phyloP scores from a whole-genome alignment of 2,888 invertebrate species.

The Meteorus colon region DNA sequence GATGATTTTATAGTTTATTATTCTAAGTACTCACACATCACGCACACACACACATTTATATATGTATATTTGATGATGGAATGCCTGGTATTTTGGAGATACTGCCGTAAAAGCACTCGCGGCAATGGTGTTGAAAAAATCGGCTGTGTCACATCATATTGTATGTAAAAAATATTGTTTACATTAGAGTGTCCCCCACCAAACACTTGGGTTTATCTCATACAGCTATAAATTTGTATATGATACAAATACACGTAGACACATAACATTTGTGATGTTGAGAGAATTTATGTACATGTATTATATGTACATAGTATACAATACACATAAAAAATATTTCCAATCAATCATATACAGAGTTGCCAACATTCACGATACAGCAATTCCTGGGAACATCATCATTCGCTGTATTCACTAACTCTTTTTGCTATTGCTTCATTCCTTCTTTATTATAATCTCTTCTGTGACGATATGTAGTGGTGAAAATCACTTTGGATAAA shows the following conservation, averaged over 20 bases:
- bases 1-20: no score
- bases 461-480: not conserved
- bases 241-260: conserved; percentile 23
- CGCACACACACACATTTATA: no score
- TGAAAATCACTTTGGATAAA: not conserved
- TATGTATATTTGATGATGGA: no score
- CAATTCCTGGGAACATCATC: not conserved
- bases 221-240: conserved; percentile 40
- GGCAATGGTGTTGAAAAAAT: conserved; percentile 51
- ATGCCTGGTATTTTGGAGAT: no score
- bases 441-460: not conserved
- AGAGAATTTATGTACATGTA: conserved; percentile 53
- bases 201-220: conserved; percentile 46
- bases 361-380: conserved; percentile 56
- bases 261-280: conserved; percentile 40
- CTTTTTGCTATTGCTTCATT: not conserved
- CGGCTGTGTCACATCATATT: conserved; percentile 62
- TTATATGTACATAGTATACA: conserved; percentile 48
- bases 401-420: not conserved
- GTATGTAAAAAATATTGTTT: conserved; percentile 63
- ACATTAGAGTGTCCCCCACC: conserved; percentile 55
- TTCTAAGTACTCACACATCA: no score
- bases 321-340: conserved; percentile 52
- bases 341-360: conserved; percentile 65
- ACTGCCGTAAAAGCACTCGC: conserved; percentile 20